A percentile compares a stretch with the other conserved stretches of the same genome.
These are phyloP conservation scores for Scaptodrosophila lebanonensis DNA, from an alignment of 1,140 invertebrate species.

Conservation along the genomic window DNA sequence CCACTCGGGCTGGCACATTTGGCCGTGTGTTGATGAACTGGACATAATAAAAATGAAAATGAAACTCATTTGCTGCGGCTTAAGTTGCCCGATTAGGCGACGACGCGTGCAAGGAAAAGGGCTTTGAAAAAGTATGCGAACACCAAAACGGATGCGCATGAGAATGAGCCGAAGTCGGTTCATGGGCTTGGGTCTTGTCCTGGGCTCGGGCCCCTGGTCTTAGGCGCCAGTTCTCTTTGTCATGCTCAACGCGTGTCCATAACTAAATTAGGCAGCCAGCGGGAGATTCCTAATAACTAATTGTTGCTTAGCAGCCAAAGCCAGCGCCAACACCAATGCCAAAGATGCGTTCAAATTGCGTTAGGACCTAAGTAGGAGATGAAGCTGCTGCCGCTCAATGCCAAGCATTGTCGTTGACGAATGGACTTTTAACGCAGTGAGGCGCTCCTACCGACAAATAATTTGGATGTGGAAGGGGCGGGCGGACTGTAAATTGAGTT, in stretches of 20 bases:
- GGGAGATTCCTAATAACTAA: conserved; percentile 25
- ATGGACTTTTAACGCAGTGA: too few relatives aligned
- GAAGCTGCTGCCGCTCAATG: not conserved
- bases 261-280: conserved; percentile 22
- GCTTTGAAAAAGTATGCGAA: too few relatives aligned
- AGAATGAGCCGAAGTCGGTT: too few relatives aligned
- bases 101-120: too few relatives aligned
- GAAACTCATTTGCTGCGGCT: conserved; percentile 1
- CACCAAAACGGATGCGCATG: too few relatives aligned
- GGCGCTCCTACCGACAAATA: too few relatives aligned
- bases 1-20: too few relatives aligned
- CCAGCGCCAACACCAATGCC: not conserved
- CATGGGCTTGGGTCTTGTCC: too few relatives aligned
- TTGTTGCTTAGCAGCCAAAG: conserved; percentile 23
- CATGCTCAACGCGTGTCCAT: conserved; percentile 26
- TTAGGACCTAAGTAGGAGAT: conserved; percentile 11
- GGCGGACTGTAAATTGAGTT: conserved; percentile 33
- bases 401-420: not conserved
- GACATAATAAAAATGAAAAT: conserved; percentile 29
- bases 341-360: conserved; percentile 27
- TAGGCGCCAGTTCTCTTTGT: not conserved
- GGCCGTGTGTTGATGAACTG: too few relatives aligned
- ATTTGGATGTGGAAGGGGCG: too few relatives aligned
- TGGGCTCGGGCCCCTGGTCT: too few relatives aligned
- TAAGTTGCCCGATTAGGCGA: not conserved